Conservation (phyloP, 2,888 invertebrate species). For the Oxystoma pomonae region DNA sequence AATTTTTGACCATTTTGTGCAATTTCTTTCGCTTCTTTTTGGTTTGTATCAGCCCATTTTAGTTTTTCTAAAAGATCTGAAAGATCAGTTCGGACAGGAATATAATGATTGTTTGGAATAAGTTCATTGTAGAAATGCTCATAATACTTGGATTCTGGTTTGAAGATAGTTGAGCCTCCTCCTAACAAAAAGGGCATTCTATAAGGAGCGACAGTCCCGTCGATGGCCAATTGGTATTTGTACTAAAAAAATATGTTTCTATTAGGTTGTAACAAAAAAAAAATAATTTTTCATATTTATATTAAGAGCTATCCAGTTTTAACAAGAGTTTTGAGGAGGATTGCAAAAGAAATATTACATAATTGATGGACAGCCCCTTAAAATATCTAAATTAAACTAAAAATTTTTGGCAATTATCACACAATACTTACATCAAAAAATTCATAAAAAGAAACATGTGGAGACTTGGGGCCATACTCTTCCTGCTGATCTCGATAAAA, state of each 20-base stretch:
- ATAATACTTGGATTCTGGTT: conserved; percentile 91
- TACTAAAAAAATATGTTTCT: conserved; percentile 59
- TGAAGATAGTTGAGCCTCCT: conserved; percentile 83
- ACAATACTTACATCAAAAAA: conserved; percentile 81
- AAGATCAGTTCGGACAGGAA: conserved; percentile 76
- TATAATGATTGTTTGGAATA: conserved; percentile 72
- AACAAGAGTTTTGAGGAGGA: too few species aligned
- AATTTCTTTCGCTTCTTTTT: conserved; percentile 62
- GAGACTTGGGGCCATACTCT: conserved; percentile 80
- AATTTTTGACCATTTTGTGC: conserved; percentile 64
- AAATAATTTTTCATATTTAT: not conserved
- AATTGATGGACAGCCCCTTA: not conserved
- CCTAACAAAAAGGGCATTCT: conserved; percentile 86
- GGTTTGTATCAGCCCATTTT: conserved; percentile 72
- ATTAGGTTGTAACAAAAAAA: conserved; percentile 7
- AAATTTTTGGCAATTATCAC: conserved; percentile 3
- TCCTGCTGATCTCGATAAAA: conserved; percentile 84
- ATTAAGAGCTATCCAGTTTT: too few species aligned
- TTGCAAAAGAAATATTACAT: not conserved
- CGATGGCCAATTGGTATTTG: conserved; percentile 91
- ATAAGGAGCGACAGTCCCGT: conserved; percentile 96
- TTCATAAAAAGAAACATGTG: conserved; percentile 83
- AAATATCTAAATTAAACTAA: too few species aligned
- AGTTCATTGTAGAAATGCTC: conserved; percentile 88
- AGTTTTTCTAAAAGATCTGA: conserved; percentile 76